Evolutionary conservation across 2,797 vertebrate species (phyloP).

Genomic region (Channa striata): DNA sequence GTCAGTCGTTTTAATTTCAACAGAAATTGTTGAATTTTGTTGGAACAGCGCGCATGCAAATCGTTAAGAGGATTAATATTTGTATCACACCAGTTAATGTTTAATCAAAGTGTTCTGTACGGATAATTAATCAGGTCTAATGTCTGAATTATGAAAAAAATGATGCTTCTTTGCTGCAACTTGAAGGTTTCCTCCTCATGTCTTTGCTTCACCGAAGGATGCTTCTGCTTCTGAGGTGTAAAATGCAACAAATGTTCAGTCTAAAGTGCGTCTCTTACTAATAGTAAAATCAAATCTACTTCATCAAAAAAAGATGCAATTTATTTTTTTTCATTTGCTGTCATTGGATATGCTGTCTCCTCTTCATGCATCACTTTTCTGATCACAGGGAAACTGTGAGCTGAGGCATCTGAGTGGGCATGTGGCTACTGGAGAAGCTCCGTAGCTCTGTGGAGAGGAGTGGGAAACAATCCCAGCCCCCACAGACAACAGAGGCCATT

Average conservation of each 20-base stretch:
- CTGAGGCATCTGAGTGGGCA: slow-evolving; percentile 63
- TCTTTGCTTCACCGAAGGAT: not conserved
- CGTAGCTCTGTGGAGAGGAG: slow-evolving; percentile 75
- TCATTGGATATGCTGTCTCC: not conserved
- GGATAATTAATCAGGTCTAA: not conserved
- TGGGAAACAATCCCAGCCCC: slow-evolving; percentile 63
- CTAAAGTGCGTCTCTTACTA: not conserved
- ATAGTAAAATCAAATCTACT: not conserved
- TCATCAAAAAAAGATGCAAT: not conserved
- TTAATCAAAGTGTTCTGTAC: slow-evolving; percentile 8
- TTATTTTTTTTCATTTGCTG: slow-evolving; percentile 14
- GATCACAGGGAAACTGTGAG: slow-evolving; percentile 41
- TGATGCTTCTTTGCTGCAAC: not conserved
- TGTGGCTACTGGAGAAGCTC: slow-evolving; percentile 83
- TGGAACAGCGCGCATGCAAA: not conserved
- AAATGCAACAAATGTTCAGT: not conserved
- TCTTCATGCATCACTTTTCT: slow-evolving; percentile 40
- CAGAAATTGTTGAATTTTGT: not conserved
- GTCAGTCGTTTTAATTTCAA: not conserved
- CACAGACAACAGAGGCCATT: slow-evolving; percentile 74
- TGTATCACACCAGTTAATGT: not conserved
- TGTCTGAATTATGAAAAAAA: not conserved
- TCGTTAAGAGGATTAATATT: not conserved
- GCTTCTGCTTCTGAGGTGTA: not conserved
- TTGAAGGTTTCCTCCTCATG: not conserved